These are phyloP conservation scores for Drosophila tani DNA, from an alignment of 1,140 invertebrate species.

Conservation along the genomic window DNA sequence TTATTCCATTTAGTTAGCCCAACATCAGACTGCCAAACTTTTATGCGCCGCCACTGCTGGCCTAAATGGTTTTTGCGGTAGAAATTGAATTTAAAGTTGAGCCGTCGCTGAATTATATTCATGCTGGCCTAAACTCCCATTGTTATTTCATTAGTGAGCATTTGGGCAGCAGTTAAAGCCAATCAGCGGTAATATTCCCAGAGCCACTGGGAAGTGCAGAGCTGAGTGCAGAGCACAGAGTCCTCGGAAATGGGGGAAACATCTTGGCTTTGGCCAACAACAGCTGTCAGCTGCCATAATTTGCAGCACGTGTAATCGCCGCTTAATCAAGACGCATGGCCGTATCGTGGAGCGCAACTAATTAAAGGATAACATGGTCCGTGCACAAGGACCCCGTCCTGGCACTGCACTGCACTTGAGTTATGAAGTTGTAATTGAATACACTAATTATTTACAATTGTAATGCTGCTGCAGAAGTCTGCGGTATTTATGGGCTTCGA, in stretches of 20 bases:
- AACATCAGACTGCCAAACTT: constrained; percentile 10
- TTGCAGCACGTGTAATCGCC: constrained; percentile 51
- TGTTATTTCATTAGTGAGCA: constrained; percentile 25
- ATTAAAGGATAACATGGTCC: constrained; percentile 55
- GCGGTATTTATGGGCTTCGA: constrained; percentile 43
- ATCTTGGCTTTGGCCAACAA: constrained; percentile 23
- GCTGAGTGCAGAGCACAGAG: background rate
- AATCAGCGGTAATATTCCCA: constrained; percentile 8
- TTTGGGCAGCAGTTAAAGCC: constrained; percentile 12
- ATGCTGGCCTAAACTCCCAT: constrained; percentile 10
- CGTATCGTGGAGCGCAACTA: constrained; percentile 32
- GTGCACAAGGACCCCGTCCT: constrained; percentile 10
- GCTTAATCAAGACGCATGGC: constrained; percentile 58
- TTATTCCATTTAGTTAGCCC: constrained; percentile 33
- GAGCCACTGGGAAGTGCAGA: background rate
- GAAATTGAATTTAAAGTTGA: constrained; percentile 37
- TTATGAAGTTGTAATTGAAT: constrained; percentile 78
- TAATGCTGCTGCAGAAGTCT: constrained; percentile 36
- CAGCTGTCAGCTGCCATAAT: constrained; percentile 41
- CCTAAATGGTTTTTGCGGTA: constrained; percentile 2
- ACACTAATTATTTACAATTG: constrained; percentile 57
- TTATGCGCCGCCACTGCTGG: constrained; percentile 6
- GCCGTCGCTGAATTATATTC: constrained; percentile 1
- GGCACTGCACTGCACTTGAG: constrained; percentile 24
- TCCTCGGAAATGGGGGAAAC: constrained; percentile 1